phyloP scores from a whole-genome alignment of 2,113 vertebrate species.

The Pseudopipra pipra region DNA sequence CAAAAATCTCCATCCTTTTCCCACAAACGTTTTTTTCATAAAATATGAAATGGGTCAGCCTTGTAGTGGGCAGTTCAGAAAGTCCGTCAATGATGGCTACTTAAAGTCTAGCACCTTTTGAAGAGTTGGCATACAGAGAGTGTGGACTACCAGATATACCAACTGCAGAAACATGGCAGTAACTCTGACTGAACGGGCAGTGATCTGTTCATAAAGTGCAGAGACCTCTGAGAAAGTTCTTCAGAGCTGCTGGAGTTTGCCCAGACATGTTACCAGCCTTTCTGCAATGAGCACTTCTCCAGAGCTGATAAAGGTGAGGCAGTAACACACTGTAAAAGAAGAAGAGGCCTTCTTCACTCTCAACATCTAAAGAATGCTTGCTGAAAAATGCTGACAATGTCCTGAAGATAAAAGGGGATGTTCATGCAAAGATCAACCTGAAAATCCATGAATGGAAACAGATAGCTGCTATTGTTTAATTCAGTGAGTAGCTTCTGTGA shows the following conservation, averaged over 20 bases:
- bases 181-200: not conserved
- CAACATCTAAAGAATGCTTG: not conserved
- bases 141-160: not conserved
- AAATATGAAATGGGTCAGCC: not conserved
- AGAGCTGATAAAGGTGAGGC: not conserved
- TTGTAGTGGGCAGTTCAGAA: not conserved
- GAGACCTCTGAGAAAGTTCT: not conserved
- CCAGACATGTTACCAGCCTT: not conserved
- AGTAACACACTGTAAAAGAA: not conserved
- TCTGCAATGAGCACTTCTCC: not conserved
- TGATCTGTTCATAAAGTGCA: not conserved
- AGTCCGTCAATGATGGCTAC: not conserved
- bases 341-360: not conserved
- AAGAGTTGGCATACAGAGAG: not conserved
- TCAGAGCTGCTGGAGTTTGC: not conserved
- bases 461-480: not conserved
- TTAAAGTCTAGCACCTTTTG: not conserved
- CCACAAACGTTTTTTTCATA: not conserved
- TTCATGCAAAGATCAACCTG: not conserved
- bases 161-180: not conserved
- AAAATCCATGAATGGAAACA: not conserved
- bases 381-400: not conserved
- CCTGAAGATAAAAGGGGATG: not conserved
- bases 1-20: not conserved
- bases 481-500: not conserved